Conservation (phyloP, 2,797 vertebrate genomes). For the Lutjanus campechanus region DNA sequence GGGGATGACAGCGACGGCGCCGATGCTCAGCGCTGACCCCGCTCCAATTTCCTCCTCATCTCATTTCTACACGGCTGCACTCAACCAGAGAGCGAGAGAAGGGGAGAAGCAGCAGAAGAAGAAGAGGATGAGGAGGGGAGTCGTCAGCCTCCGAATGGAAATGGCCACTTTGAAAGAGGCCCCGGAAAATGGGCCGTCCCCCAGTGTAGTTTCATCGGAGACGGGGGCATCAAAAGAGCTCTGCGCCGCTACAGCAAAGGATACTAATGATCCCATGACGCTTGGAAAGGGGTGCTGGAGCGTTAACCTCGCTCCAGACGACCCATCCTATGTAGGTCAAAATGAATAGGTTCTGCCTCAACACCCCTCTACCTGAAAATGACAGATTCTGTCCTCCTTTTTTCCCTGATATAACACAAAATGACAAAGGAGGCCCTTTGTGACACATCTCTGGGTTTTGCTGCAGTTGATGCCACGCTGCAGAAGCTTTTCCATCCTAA, state of each 20-base stretch:
- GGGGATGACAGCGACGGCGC: slow-evolving; percentile 50
- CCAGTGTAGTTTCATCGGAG: slow-evolving; percentile 60
- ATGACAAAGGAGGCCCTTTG: slow-evolving; percentile 54
- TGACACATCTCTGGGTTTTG: slow-evolving; percentile 49
- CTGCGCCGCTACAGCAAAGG: slow-evolving; percentile 56
- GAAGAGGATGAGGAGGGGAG: slow-evolving; percentile 20
- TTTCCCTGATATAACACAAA: slow-evolving; percentile 43
- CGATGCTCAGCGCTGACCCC: slow-evolving; percentile 64
- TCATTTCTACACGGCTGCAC: slow-evolving; percentile 66
- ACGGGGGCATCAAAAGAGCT: slow-evolving; percentile 73
- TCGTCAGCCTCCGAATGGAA: slow-evolving; percentile 69
- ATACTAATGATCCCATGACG: slow-evolving; percentile 80
- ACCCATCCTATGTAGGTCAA: slow-evolving; percentile 83
- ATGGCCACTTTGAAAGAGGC: slow-evolving; percentile 72
- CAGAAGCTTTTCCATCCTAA: slow-evolving; percentile 20
- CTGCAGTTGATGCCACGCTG: slow-evolving; percentile 24
- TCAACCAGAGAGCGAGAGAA: slow-evolving; percentile 53
- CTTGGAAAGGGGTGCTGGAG: slow-evolving; percentile 67
- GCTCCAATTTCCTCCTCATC: slow-evolving; percentile 76
- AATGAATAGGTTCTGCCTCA: slow-evolving; percentile 81
- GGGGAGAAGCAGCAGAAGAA: neutral
- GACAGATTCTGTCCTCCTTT: slow-evolving; percentile 75
- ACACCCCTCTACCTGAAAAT: slow-evolving; percentile 76
- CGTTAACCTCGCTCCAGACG: slow-evolving; percentile 73
- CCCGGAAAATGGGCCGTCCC: slow-evolving; percentile 71